Base-by-base conservation (phyloP, 2,797 vertebrate species). In the Cuniculus paca region DNA sequence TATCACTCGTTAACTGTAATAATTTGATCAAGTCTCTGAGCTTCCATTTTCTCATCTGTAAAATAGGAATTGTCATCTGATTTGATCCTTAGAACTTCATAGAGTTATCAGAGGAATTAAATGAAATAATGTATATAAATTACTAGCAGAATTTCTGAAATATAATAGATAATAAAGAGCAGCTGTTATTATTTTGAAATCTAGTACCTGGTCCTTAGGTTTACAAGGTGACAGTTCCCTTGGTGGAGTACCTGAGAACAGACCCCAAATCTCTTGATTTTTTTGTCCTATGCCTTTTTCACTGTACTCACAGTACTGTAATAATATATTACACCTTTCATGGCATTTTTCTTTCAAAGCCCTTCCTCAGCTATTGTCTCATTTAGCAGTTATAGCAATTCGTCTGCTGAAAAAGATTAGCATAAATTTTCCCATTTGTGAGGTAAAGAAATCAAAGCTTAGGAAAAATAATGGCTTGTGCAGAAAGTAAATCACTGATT, bases 131-230 rank as follows among this genome's bases (percentile, higher is more conserved):
- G 80, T 56, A 31, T 89, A 75, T 63, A 90, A 61, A 88, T 56
- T 79, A 50, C 31, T 63, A 91, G 31, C 36, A 58, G 63, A 83
- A 83, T 93, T 82, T 94, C 88, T 94, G 77, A 93, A 31, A 93
- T 34, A n/a, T 42, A 84, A 1, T 85, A 50, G 70, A 78, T 84
- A 75, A 31, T 60, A 75, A 93, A 86, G 16, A 85, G 7, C 75
- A 96, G 28, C 72, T 75, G 12, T 81, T 93, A 42, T 8, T 91
- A 75, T 79, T 83, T 95, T 94, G 52, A 87, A 94, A 63, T 79
- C 81, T 79, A 58, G 7, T 87, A 34, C n/a, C 70, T 95, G 58
- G 42, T 60, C 54, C 34, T 52, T 92, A 34, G 61, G 6, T 78
- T 95, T 28, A 90, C 3, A 79, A 84, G 68, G 10, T 75, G 75